Evolutionary conservation across 2,888 invertebrate genomes (phyloP).

Genomic region (Phyllotreta cruciferae): DNA sequence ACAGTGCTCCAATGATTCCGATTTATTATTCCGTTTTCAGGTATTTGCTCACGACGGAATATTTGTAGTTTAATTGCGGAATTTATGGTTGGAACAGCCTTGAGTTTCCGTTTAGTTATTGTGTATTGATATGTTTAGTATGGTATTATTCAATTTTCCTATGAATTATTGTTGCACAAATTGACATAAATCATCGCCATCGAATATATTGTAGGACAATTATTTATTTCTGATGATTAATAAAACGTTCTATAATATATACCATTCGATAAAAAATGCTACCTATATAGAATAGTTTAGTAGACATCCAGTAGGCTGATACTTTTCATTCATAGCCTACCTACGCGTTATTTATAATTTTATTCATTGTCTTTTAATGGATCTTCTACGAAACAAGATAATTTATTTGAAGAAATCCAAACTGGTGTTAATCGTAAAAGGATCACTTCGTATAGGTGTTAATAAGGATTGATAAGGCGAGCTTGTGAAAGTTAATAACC

Average conservation of each 20-base stretch:
- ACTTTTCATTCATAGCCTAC: slow-evolving; percentile 23
- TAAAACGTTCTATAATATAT: no score
- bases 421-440: slow-evolving; percentile 7
- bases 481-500: no score
- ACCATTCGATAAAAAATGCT: no score
- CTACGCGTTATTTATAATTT: slow-evolving; percentile 26
- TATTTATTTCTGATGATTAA: no score
- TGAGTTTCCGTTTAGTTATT: background rate
- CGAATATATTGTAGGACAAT: no score
- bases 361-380: slow-evolving; percentile 30
- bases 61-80: background rate
- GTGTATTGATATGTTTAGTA: no score
- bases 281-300: background rate
- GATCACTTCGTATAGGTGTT: background rate
- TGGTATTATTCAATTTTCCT: no score
- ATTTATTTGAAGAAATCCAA: slow-evolving; percentile 7
- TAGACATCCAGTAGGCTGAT: slow-evolving; percentile 12
- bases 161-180: no score
- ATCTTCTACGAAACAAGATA: slow-evolving; percentile 15
- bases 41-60: background rate
- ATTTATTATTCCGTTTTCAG: slow-evolving; percentile 10
- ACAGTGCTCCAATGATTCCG: slow-evolving; percentile 5
- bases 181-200: no score
- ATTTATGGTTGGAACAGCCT: background rate
- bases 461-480: background rate